These are phyloP conservation scores for Phalacrocorax pelagicus DNA, from an alignment of 2,113 vertebrate species.

Conservation along the genomic window DNA sequence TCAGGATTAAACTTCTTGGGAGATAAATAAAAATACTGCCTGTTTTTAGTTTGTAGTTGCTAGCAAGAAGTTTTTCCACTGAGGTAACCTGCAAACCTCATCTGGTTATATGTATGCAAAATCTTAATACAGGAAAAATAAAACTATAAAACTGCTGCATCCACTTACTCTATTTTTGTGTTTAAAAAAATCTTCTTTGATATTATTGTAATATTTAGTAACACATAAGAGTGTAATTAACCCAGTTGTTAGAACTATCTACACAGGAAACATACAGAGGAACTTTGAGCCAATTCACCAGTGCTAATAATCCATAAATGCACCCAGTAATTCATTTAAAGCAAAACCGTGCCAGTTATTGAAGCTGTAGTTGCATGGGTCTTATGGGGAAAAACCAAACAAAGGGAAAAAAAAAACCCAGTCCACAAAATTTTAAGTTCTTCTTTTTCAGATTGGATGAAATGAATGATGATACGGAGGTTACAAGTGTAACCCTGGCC, in stretches of 20 bases:
- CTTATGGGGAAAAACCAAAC: not conserved
- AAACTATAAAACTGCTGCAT: not conserved
- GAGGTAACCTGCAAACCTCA: not conserved
- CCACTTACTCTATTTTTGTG: not conserved
- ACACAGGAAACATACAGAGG: not conserved
- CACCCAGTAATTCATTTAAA: not conserved
- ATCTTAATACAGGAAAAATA: not conserved
- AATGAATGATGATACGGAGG: not conserved
- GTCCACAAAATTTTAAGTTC: not conserved
- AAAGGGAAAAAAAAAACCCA: not conserved
- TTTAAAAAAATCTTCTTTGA: not conserved
- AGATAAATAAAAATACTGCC: not conserved
- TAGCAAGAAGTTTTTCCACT: not conserved
- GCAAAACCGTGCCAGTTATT: not conserved
- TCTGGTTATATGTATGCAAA: not conserved
- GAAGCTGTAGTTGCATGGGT: not conserved
- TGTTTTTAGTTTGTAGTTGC: not conserved
- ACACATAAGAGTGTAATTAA: not conserved
- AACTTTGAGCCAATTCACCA: not conserved
- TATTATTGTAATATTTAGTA: not conserved
- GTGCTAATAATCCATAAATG: not conserved
- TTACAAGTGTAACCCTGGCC: not conserved
- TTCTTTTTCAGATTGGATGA: not conserved
- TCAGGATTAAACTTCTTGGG: not conserved
- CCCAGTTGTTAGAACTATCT: not conserved